phyloP scores from a whole-genome alignment of 1,140 invertebrate species.

The Scaptodrosophila lebanonensis region DNA sequence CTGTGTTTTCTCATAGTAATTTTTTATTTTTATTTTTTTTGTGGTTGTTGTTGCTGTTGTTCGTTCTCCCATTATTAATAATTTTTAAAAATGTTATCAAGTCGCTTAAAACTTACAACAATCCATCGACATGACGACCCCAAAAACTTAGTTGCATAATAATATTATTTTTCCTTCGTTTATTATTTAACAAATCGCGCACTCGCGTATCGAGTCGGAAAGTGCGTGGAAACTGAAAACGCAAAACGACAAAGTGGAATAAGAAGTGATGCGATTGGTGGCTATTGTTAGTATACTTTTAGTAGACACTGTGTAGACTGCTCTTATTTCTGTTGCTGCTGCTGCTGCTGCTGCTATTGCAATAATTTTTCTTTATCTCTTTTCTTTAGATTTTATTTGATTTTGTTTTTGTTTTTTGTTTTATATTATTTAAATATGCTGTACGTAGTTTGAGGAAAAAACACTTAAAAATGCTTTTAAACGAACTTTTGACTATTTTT shows the following conservation, averaged over 20 bases:
- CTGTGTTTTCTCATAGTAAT: conserved; percentile 74
- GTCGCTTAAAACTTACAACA: conserved; percentile 70
- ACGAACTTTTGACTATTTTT: conserved; percentile 50
- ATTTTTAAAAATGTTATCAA: too few relatives aligned
- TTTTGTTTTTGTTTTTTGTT: conserved; percentile 42
- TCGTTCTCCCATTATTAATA: conserved; percentile 2
- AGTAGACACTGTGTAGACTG: conserved; percentile 62
- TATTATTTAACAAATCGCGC: conserved; percentile 62
- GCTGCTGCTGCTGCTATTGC: conserved; percentile 54
- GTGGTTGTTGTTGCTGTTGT: conserved; percentile 31
- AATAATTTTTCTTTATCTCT: conserved; percentile 56
- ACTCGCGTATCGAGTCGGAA: conserved; percentile 55
- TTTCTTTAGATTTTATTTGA: conserved; percentile 34
- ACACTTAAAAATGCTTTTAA: conserved; percentile 73
- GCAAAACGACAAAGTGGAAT: conserved; percentile 49
- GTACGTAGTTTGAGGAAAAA: conserved; percentile 75
- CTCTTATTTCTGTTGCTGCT: conserved; percentile 10
- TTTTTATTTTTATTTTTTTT: conserved; percentile 42
- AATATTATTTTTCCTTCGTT: conserved; percentile 26
- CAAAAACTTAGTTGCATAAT: conserved; percentile 52
- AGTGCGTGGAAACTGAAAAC: conserved; percentile 23
- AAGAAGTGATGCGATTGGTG: conserved; percentile 56
- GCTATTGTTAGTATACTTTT: conserved; percentile 72
- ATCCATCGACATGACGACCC: conserved; percentile 29
- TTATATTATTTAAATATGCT: conserved; percentile 69